Percentiles rank a stretch among this genome's conserved stretches.
Conservation (phyloP, 2,113 vertebrate genomes). For the Ictalurus furcatus region DNA sequence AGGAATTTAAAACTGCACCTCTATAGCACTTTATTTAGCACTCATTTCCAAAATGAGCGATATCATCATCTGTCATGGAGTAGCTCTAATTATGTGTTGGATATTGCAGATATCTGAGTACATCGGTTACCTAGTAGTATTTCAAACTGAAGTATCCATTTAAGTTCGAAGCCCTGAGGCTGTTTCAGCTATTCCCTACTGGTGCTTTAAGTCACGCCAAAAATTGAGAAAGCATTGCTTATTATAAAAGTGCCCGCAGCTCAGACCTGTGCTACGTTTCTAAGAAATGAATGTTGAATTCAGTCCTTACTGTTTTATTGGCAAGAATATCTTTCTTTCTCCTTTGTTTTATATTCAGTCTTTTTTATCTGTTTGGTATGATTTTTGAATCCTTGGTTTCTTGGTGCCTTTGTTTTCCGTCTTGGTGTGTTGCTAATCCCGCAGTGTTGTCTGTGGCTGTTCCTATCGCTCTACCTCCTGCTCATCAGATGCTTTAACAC, state of each 20-base stretch:
- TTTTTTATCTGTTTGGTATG: slow-evolving; percentile 37
- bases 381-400: slow-evolving; percentile 37
- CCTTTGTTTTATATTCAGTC: slow-evolving; percentile 35
- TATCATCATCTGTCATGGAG: not conserved
- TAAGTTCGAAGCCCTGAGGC: not conserved
- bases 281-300: slow-evolving; percentile 38
- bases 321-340: slow-evolving; percentile 32
- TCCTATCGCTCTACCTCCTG: slow-evolving; percentile 55
- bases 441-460: slow-evolving; percentile 57
- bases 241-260: slow-evolving; percentile 52
- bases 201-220: slow-evolving; percentile 25
- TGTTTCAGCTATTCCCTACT: slow-evolving; percentile 27
- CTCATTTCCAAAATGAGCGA: not conserved
- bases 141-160: not conserved
- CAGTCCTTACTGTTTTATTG: slow-evolving; percentile 26
- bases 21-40: not conserved
- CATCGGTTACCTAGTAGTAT: not conserved
- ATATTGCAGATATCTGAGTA: not conserved
- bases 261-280: slow-evolving; percentile 11
- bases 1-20: not conserved
- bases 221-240: slow-evolving; percentile 26
- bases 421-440: slow-evolving; percentile 55
- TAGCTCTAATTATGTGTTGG: not conserved
- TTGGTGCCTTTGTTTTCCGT: slow-evolving; percentile 45
- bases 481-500: slow-evolving; percentile 50